These are phyloP conservation scores for Caenorhabditis brenneri DNA, from an alignment of 1,140 invertebrate genomes.

Conservation along the genomic window DNA sequence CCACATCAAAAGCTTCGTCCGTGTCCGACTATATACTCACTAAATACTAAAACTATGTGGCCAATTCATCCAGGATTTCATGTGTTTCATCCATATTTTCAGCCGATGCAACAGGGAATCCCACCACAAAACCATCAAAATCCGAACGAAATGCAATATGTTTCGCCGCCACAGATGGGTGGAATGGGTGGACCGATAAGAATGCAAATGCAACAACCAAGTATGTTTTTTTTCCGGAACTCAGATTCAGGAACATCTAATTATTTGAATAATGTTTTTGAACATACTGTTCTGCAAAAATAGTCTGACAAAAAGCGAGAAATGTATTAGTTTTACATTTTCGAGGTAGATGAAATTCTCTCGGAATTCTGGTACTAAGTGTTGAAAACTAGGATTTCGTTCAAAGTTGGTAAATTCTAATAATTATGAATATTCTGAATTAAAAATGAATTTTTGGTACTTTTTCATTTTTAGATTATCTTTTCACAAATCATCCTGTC, in stretches of 20 bases:
- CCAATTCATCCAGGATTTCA: neutral
- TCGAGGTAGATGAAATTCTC: too few species aligned
- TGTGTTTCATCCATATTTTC: neutral
- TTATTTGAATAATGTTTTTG: too few species aligned
- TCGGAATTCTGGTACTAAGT: too few species aligned
- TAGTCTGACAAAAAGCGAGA: too few species aligned
- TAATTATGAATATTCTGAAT: too few species aligned
- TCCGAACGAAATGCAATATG: neutral
- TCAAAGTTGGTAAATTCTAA: too few species aligned
- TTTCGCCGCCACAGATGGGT: conserved; percentile 1
- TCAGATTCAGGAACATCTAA: neutral
- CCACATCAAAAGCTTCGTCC: conserved; percentile 23
- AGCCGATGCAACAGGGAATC: conserved; percentile 9
- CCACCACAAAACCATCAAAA: conserved; percentile 7
- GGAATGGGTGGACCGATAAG: conserved; percentile 22
- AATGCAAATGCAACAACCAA: conserved; percentile 25
- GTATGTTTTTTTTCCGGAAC: neutral
- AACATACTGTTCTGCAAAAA: too few species aligned
- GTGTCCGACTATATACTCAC: neutral
- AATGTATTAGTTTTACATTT: too few species aligned
- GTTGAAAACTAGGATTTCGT: too few species aligned
- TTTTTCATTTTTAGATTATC: too few species aligned
- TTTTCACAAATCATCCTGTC: too few species aligned
- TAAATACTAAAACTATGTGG: conserved; percentile 14
- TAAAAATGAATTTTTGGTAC: too few species aligned